Base-by-base conservation (phyloP, 2,888 invertebrate species). In the Odontocolon sp. region DNA sequence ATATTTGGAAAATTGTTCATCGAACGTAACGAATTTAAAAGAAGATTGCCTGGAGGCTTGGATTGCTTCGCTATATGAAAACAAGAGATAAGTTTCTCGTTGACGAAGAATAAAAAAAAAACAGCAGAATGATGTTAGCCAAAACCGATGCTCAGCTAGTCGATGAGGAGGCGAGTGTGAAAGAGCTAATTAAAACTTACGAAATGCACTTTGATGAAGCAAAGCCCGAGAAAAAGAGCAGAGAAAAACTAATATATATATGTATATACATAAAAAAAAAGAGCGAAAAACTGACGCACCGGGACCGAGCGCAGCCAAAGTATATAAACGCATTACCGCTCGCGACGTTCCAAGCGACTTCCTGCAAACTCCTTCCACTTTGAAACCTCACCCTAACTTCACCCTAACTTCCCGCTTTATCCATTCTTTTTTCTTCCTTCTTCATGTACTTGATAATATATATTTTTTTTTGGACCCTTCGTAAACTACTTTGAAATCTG, bases 101-200 rank as follows among this genome's bases (percentile, higher is more conserved):
- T 26, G 66, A 59, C 16, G 50, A 18, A 67, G 31, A 33, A 8
- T 16, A 31, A 14, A 18, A 42, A 54, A 36, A 54, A 77, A 45
- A 36, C 11, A 18, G 50, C 11, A 52, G 36, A n/a, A 11, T 36
- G 26, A 6, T 50, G 28, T 16, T 9, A 73, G 47, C 52, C 28
- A 23, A 54, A 47, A 23, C 31, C 33, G 50, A 54, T 36, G 21
- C 28, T 26, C 47, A 63, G 50, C n/a, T n/a, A n/a, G 38, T 38
- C 21, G 56, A 11, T n/a, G 45, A 16, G 45, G n/a, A n/a, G n/a
- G n/a, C n/a, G n/a, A n/a, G 47, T 45, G 64, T 40, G 52, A 78
- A 73, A 57, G 71, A 79, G 82, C 72, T 77, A 80, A 82, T 83
- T 81, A 83, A 80, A 83, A 83, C 77, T 82, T 79, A 57, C 69